Evolutionary conservation across 2,888 invertebrate genomes (phyloP).

Genomic region (Dynastes tityus): DNA sequence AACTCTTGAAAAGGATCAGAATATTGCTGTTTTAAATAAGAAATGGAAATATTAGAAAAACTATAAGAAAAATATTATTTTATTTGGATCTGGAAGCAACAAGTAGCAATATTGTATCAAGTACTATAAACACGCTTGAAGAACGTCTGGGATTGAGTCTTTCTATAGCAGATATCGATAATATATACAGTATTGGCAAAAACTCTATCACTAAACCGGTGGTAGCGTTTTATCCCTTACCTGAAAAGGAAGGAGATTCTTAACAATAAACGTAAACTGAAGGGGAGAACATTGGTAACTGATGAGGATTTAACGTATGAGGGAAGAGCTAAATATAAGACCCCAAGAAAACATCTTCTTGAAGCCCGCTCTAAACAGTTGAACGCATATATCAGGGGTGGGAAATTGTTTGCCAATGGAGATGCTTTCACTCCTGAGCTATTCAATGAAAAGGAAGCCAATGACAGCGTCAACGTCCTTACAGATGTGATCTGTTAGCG

Average conservation of each 20-base stretch:
- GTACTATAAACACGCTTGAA: too few relatives aligned
- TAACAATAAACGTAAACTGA: background rate
- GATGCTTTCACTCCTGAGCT: background rate
- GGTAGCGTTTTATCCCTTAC: background rate
- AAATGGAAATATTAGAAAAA: too few relatives aligned
- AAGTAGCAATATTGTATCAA: too few relatives aligned
- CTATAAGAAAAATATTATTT: too few relatives aligned
- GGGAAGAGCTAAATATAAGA: background rate
- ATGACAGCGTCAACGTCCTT: background rate
- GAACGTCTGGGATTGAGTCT: too few relatives aligned
- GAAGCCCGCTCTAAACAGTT: background rate
- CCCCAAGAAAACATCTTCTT: background rate
- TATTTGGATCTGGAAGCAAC: too few relatives aligned
- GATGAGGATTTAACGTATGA: background rate
- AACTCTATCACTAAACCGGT: background rate
- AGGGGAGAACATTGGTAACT: background rate
- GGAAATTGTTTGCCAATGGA: background rate
- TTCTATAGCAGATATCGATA: background rate
- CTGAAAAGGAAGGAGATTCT: background rate
- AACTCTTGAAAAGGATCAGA: too few relatives aligned
- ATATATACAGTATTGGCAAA: background rate
- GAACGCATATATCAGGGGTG: background rate
- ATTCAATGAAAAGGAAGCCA: background rate
- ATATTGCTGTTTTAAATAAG: too few relatives aligned
- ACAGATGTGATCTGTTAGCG: background rate